phyloP scores from a whole-genome alignment of 2,113 vertebrate species.

The Bolborhynchus lineola region DNA sequence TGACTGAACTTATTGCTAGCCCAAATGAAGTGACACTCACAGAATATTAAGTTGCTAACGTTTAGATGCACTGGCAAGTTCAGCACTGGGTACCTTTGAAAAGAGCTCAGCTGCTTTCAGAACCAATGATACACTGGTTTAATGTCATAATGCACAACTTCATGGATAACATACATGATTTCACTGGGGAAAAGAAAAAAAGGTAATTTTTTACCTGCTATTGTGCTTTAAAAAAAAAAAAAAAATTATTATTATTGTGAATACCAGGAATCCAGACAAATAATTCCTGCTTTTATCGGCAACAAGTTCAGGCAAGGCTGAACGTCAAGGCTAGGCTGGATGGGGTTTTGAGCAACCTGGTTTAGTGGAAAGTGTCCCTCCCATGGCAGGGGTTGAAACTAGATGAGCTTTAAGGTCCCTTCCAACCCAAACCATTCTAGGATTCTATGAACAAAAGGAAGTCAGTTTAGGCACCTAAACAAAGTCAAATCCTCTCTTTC shows the following conservation, averaged over 20 bases:
- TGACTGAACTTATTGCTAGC: constrained; percentile 67
- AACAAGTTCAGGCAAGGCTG: neutral
- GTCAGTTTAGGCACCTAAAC: neutral
- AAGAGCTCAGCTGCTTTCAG: neutral
- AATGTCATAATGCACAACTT: neutral
- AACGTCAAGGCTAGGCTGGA: neutral
- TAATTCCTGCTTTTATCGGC: neutral
- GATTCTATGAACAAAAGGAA: neutral
- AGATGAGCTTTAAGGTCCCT: neutral
- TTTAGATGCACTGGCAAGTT: constrained; percentile 5
- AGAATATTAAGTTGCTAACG: constrained; percentile 47
- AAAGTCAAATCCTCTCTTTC: neutral
- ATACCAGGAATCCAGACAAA: neutral
- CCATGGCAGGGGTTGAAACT: neutral
- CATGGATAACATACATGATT: neutral
- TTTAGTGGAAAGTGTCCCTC: neutral
- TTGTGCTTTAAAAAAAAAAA: neutral
- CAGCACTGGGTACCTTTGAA: neutral
- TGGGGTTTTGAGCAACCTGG: neutral
- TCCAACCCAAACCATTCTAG: neutral
- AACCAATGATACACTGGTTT: neutral
- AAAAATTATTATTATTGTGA: neutral
- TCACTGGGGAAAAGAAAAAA: neutral
- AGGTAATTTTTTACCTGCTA: neutral
- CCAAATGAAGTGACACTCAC: constrained; percentile 56